A percentile compares a stretch with the other conserved stretches of the same genome.
These are phyloP conservation scores for Karalla daura DNA, from an alignment of 2,797 vertebrate species.

Conservation along the genomic window DNA sequence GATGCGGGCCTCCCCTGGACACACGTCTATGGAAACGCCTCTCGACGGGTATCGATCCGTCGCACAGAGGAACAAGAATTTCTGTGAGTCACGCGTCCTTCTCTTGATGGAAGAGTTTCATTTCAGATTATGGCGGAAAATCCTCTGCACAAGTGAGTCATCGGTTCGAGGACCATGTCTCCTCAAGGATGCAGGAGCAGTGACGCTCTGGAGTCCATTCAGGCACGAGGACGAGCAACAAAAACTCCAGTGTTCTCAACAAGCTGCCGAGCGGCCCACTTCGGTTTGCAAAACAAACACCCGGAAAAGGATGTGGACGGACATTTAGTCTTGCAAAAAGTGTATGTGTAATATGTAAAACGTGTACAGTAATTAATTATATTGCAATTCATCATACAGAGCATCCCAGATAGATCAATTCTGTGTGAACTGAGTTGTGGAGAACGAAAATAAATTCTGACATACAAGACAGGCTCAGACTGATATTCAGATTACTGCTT, in stretches of 20 bases:
- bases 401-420: no score
- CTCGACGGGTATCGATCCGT: background rate
- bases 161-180: background rate
- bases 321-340: no score
- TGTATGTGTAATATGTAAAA: no score
- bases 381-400: no score
- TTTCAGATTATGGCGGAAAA: background rate
- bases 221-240: background rate
- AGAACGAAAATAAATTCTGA: no score
- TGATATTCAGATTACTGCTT: no score
- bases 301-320: no score
- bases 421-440: no score
- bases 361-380: no score
- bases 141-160: conserved; percentile 5
- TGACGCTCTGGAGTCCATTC: background rate
- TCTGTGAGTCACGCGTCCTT: background rate
- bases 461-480: no score
- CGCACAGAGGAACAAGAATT: background rate
- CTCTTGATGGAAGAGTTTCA: background rate
- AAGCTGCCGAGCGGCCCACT: no score
- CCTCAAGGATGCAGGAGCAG: background rate
- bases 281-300: no score
- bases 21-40: background rate
- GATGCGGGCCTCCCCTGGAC: background rate
- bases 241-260: background rate